Evolutionary conservation across 1,140 invertebrate species (phyloP).

Genomic region (Zaprionus gabonicus): DNA sequence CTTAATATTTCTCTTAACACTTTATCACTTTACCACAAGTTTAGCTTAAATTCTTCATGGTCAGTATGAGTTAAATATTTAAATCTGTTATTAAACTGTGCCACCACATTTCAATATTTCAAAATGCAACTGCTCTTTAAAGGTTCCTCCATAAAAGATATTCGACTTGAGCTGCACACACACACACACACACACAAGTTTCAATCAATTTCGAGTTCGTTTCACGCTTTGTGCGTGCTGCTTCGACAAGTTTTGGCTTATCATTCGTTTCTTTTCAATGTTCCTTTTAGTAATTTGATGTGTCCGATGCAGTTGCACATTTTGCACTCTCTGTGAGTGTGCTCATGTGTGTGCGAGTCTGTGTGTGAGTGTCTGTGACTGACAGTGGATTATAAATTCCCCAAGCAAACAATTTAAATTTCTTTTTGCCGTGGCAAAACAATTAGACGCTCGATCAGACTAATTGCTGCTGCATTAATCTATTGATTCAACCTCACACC

Average conservation of each 20-base stretch:
- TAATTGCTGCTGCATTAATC: slow-evolving; percentile 74
- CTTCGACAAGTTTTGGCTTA: slow-evolving; percentile 19
- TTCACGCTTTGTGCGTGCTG: neutral
- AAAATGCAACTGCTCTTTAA: neutral
- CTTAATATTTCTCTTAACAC: too few relatives aligned
- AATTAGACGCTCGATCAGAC: slow-evolving; percentile 72
- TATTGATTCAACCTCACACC: slow-evolving; percentile 52
- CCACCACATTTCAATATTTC: neutral
- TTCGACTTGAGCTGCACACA: neutral
- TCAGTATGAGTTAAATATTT: neutral
- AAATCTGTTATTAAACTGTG: neutral
- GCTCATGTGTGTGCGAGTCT: neutral
- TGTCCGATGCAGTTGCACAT: slow-evolving; percentile 31
- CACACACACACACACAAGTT: slow-evolving; percentile 2
- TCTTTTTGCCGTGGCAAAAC: slow-evolving; percentile 54
- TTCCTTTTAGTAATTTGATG: slow-evolving; percentile 26
- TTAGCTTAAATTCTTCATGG: too few relatives aligned
- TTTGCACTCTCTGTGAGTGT: neutral
- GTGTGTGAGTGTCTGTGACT: slow-evolving; percentile 10
- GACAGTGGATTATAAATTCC: slow-evolving; percentile 66
- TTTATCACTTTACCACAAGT: too few relatives aligned
- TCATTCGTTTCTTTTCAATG: slow-evolving; percentile 21
- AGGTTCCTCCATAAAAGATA: neutral
- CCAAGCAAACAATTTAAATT: slow-evolving; percentile 59
- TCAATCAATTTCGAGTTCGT: slow-evolving; percentile 8